Evolutionary conservation across 1,140 invertebrate genomes (phyloP).

Genomic region (Drosophila athabasca): DNA sequence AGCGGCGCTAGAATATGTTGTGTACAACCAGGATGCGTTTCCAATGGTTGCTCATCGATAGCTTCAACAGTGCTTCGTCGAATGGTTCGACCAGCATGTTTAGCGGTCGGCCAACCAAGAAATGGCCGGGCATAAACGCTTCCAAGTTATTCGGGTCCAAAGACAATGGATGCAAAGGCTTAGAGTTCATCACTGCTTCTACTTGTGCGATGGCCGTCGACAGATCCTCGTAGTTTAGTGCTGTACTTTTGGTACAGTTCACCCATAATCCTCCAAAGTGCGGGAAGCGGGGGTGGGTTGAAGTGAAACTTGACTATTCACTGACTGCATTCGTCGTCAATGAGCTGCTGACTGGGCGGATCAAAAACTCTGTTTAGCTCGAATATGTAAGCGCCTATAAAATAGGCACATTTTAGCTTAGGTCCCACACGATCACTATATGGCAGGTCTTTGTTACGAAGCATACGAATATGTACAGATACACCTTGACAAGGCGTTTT

Average conservation of each 20-base stretch:
- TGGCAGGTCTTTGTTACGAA: no score
- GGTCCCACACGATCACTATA: no score
- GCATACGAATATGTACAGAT: no score
- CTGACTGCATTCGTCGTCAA: background rate
- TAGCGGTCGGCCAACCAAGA: constrained; percentile 15
- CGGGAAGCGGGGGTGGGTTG: background rate
- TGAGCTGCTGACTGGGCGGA: background rate
- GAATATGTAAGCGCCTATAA: no score
- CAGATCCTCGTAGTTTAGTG: constrained; percentile 19
- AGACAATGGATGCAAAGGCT: no score
- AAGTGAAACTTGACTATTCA: background rate
- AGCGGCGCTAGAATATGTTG: no score
- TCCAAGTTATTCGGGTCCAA: background rate
- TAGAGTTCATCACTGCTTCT: no score
- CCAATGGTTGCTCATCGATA: no score
- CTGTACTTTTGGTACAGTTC: background rate
- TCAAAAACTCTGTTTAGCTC: no score
- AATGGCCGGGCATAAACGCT: constrained; percentile 7
- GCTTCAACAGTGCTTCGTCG: constrained; percentile 6
- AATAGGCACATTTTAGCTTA: no score
- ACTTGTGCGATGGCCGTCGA: constrained; percentile 1
- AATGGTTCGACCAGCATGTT: background rate
- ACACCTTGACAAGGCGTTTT: no score
- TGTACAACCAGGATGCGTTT: no score
- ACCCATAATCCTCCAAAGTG: background rate